A percentile compares a stretch with the other conserved stretches of the same genome.
phyloP scores from a whole-genome alignment of 1,140 invertebrate species.

The Penaeus japonicus region DNA sequence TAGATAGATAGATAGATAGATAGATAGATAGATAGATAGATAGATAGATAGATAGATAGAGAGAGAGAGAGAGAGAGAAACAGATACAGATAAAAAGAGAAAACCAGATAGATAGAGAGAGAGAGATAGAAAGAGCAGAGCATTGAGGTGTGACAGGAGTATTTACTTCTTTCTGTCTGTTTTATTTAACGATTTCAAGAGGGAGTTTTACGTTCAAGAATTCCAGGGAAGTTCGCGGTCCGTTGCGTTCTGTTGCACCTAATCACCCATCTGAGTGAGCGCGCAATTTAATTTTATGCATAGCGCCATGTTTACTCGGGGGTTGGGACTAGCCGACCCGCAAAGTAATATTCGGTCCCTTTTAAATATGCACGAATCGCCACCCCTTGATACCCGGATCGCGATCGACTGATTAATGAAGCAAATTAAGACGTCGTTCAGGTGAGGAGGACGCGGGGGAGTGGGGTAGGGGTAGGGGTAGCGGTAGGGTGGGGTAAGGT shows the following conservation, averaged over 20 bases:
- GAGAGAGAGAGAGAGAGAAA: too few relatives aligned
- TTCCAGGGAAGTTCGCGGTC: constrained; percentile 29
- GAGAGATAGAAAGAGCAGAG: neutral
- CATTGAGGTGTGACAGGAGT: constrained; percentile 3
- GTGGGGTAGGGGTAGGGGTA: too few relatives aligned
- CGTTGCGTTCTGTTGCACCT: constrained; percentile 30
- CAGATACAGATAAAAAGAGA: too few relatives aligned
- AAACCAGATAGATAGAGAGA: too few relatives aligned
- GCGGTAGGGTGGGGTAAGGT: too few relatives aligned
- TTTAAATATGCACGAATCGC: neutral
- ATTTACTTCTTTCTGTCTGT: constrained; percentile 22
- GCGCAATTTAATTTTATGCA: constrained; percentile 30
- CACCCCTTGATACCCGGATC: too few relatives aligned
- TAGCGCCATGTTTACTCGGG: neutral
- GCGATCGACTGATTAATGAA: too few relatives aligned
- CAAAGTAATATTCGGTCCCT: neutral
- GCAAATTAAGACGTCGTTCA: too few relatives aligned
- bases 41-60: too few relatives aligned
- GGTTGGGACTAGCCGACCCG: neutral
- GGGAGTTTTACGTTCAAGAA: constrained; percentile 23
- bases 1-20: too few relatives aligned
- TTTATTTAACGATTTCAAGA: neutral
- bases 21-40: too few relatives aligned
- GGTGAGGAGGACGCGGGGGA: too few relatives aligned
- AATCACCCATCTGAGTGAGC: constrained; percentile 34